phyloP scores from a whole-genome alignment of 2,888 invertebrate genomes.

The Phyto melanocephala region DNA sequence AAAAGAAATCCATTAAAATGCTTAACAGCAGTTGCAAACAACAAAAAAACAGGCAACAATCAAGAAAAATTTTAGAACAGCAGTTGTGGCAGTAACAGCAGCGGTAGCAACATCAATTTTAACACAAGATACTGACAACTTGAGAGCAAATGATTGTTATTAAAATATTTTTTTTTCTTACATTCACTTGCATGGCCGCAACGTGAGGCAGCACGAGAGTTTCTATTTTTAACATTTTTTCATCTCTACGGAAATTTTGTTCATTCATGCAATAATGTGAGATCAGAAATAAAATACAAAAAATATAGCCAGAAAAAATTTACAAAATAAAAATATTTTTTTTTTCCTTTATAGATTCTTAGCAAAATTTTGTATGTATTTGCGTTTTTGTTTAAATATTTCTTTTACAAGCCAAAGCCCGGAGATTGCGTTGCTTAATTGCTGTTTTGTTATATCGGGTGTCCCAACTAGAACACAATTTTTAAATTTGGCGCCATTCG shows the following conservation, averaged over 20 bases:
- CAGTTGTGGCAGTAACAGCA: not conserved
- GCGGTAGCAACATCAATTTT: not conserved
- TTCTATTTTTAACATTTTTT: conserved; percentile 7
- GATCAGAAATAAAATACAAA: not conserved
- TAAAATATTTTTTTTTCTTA: conserved; percentile 20
- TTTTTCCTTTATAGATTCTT: too few relatives aligned
- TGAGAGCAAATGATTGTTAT: conserved; percentile 28
- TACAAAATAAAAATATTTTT: not conserved
- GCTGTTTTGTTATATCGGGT: too few relatives aligned
- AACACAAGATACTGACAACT: conserved; percentile 26
- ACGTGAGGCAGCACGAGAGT: not conserved
- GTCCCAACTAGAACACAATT: too few relatives aligned
- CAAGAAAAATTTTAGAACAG: not conserved
- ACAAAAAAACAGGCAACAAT: not conserved
- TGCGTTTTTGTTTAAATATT: too few relatives aligned
- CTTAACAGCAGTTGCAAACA: conserved; percentile 11
- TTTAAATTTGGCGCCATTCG: too few relatives aligned
- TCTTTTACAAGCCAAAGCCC: too few relatives aligned
- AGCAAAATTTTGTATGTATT: too few relatives aligned
- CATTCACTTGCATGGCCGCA: not conserved
- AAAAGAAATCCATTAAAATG: too few relatives aligned
- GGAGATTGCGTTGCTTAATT: too few relatives aligned
- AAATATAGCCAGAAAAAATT: not conserved
- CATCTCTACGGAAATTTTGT: not conserved
- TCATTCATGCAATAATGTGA: not conserved